Evolutionary conservation across 2,888 invertebrate species (phyloP), one percentile per base, ranked within the genome.

Genomic region (Sinelater perroti): DNA sequence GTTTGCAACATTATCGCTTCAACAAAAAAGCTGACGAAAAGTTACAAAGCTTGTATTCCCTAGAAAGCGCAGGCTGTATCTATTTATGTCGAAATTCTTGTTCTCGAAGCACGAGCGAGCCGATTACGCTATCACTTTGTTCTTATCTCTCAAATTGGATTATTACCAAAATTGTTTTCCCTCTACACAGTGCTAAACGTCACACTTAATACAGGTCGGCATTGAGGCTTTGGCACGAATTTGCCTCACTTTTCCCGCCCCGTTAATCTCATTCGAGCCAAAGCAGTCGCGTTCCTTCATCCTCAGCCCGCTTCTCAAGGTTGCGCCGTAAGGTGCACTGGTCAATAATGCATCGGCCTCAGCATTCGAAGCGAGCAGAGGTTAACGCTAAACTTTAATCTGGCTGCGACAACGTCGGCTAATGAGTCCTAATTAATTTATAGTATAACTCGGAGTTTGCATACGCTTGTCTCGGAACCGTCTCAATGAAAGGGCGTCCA

Each of bases 381-480:
- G 26, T 49, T 49, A 45, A n/a, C 14, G 11, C 28, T 42, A 8
- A 44, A 44, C 44, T 36, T 49, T 26, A 31, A 46, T 46, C 11
- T 20, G 31, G 36, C 47, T 49, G 35, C 17, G 47, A 50, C 40
- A 50, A 40, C 38, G 26, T 50, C 28, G 30, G 20, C 38, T 40
- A 50, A 50, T 38, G 50, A 50, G 40, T 40, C 30, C 40, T 50
- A 50, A 50, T 50, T 38, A 50, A 50, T 40, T 50, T 50, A 50
- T 38, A 24, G 30, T 38, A 38, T 50, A 40, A 50, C 38, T 50
- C 38, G 28, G 42, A 50, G 36, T 50, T 50, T 40, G 49, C 38
- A 36, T 38, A 30, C 50, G 28, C 50, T 40, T 20, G 20, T 38
- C 30, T 36, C 28, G 14, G 30, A 36, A 18, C 13, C 18, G 38